Evolutionary conservation across 2,797 vertebrate species (phyloP), one percentile per base, ranked within the genome.

Genomic region (Lepilemur septentrionalis): DNA sequence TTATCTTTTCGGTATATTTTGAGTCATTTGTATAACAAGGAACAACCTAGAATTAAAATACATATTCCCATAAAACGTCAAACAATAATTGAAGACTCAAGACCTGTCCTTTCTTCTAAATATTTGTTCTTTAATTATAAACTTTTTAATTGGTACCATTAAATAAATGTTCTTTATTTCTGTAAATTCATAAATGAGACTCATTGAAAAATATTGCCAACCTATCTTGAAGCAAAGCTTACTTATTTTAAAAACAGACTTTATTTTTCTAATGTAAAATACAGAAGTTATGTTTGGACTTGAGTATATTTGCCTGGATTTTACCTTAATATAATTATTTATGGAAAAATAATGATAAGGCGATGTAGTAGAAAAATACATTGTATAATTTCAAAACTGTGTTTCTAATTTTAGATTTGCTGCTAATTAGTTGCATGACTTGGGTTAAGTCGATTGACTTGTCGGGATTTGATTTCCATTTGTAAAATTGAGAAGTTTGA

Each of bases 401-500:
- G 13, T 43, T 90, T 95, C 52, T 50, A 52, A 8, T 87, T 91
- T 55, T 14, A 78, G 9, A 22, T 80, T 84, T 70, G 70, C 50
- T 32, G 30, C 25, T 82, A 84, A 81, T 70, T 79, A 35, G 38
- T 65, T 90, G 4, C 10, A 41, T 52, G 43, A 43, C 9, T 79
- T 94, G 35, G 50, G 69, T 55, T 65, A 89, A 55, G n/a, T 83
- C 52, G 48, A 35, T 35, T 87, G 90, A 70, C 32, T 80, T 75
- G 17, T 73, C 84, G 70, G 38, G n/a, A 89, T 96, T 95, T 87
- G 15, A 73, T 84, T 80, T 91, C 52, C 10, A 17, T n/a, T 59
- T 75, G 1, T 93, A 93, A 95, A 85, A 73, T 65, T 75, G 70
- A 91, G 79, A 94, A 52, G n/a, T 43, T 92, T 87, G 73, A 95